Evolutionary conservation across 1,140 invertebrate species (phyloP).

Genomic region (Heliconius himera): DNA sequence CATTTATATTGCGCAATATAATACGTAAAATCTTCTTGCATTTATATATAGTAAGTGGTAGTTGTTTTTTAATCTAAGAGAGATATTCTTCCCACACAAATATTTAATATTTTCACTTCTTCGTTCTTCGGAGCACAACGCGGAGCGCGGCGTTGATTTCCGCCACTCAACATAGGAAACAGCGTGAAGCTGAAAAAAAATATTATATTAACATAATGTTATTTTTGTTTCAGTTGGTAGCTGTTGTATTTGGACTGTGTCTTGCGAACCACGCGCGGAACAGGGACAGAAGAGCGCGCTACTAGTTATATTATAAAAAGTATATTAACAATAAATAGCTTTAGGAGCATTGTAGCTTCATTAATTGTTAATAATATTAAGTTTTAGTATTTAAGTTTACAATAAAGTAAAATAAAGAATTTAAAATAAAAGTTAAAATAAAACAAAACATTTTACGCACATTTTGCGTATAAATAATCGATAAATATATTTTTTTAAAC

Average conservation of each 20-base stretch:
- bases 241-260: slow-evolving; percentile 66
- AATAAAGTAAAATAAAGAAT: not conserved
- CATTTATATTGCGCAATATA: too few relatives aligned
- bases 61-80: too few relatives aligned
- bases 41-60: too few relatives aligned
- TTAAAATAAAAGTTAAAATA: not conserved
- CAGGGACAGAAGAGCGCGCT: slow-evolving; percentile 59
- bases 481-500: too few relatives aligned
- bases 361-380: not conserved
- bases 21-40: too few relatives aligned
- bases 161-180: too few relatives aligned
- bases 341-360: not conserved
- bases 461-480: not conserved
- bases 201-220: not conserved
- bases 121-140: too few relatives aligned
- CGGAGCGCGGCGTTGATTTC: too few relatives aligned
- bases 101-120: too few relatives aligned
- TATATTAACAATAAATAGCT: not conserved
- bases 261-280: slow-evolving; percentile 70
- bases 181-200: not conserved
- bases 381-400: too few relatives aligned
- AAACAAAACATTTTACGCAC: not conserved
- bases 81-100: too few relatives aligned
- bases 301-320: slow-evolving; percentile 41
- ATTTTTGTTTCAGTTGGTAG: slow-evolving; percentile 63